Evolutionary conservation across 2,888 invertebrate species (phyloP), one percentile per base, ranked within the genome.

Genomic region (Petrophora chlorosata): DNA sequence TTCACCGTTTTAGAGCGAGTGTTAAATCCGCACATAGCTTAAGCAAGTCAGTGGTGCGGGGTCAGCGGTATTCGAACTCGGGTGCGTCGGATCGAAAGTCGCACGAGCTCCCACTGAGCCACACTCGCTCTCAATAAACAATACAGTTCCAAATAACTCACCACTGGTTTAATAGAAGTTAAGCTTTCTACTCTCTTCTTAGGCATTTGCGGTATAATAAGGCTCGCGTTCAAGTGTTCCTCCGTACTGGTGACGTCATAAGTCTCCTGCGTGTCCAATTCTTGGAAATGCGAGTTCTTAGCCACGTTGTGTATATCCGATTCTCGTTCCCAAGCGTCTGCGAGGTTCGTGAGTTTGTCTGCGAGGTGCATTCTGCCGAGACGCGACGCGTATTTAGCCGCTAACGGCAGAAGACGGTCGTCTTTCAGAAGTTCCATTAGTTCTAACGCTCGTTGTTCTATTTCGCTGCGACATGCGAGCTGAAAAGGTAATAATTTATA

Each of bases 371-470:
- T 92, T 62, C 94, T 93, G 14, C 96, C 94, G 7, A 95, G 87
- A 59, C 95, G 94, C 0, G 94, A 93, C 0, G 98, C 96, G 82
- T 98, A 98, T 75, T 96, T 97, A n/a, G 96, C 94, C 0, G 97
- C 97, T 23, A 97, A 85, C 54, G 95, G 95, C 23, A 98, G 82
- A 0, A 97, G 89, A 30, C 95, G 94, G 1, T 94, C 93, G 66
- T 95, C 95, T 13, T 94, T 93, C 68, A 98, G 92, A 63, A 97
- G 90, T 70, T 96, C 94, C 79, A 97, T 95, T 10, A 98, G 88
- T 80, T 98, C 98, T 34, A 96, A 85, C 0, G 97, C 98, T 26
- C 98, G 92, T 65, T 94, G 94, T 72, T 98, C 98, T 58, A 95
- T 92, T 76, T 96, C 96, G 60, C 94, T 94, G 61, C 95, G 93